phyloP scores from a whole-genome alignment of 2,113 vertebrate species.

The Oceanites oceanicus region DNA sequence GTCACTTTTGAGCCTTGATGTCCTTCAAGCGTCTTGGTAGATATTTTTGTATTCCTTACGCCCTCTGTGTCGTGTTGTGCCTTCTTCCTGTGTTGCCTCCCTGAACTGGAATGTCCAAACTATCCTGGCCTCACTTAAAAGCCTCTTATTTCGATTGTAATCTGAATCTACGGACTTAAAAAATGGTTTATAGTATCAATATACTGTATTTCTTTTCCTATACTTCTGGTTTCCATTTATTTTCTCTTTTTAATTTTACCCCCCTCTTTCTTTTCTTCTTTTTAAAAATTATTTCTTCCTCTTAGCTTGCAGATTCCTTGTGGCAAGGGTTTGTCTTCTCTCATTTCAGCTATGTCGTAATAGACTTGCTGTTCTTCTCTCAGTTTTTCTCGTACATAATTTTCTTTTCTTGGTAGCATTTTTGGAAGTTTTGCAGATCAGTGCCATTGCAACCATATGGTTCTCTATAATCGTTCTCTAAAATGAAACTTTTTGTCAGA shows the following conservation, averaged over 20 bases:
- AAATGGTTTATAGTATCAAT: background rate
- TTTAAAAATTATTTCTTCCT: background rate
- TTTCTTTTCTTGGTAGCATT: background rate
- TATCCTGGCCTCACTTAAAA: background rate
- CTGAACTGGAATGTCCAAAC: background rate
- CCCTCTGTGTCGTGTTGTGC: background rate
- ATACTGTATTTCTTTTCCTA: background rate
- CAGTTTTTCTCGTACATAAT: background rate
- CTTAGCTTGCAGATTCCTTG: background rate
- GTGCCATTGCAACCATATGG: background rate
- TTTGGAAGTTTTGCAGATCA: background rate
- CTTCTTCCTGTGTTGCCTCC: background rate
- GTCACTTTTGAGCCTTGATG: background rate
- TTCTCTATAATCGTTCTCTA: background rate
- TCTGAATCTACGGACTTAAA: background rate
- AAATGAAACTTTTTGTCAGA: background rate
- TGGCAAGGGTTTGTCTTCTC: background rate
- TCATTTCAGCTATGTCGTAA: background rate
- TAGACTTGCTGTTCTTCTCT: background rate
- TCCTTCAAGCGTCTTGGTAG: background rate
- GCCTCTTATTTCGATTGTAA: background rate
- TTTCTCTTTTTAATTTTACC: background rate
- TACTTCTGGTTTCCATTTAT: background rate
- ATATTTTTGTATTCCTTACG: background rate
- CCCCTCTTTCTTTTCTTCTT: background rate